These are phyloP conservation scores for Eremophila alpestris DNA, from an alignment of 2,797 vertebrate genomes.

Conservation along the genomic window DNA sequence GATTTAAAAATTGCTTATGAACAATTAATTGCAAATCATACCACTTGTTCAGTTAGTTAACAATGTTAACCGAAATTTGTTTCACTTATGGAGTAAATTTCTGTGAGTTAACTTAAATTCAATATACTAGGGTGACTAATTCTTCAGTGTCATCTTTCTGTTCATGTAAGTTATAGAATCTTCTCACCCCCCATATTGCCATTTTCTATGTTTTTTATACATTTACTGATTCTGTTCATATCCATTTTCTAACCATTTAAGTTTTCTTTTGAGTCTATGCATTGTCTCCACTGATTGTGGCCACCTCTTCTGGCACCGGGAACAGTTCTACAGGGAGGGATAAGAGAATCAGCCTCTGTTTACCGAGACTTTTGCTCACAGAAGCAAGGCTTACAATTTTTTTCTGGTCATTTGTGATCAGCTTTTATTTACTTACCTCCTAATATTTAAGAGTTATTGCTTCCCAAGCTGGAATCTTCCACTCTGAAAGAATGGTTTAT, in stretches of 20 bases:
- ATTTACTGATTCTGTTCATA: background rate
- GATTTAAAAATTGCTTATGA: background rate
- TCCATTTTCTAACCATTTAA: background rate
- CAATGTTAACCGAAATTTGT: background rate
- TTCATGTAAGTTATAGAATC: background rate
- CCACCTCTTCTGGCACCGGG: background rate
- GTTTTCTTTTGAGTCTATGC: background rate
- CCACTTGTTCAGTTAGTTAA: background rate
- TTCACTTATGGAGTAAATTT: background rate
- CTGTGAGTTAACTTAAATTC: background rate
- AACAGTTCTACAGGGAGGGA: background rate
- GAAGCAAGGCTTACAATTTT: background rate
- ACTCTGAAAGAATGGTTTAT: background rate
- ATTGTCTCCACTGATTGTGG: background rate
- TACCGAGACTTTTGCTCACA: background rate
- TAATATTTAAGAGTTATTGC: background rate
- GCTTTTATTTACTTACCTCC: background rate
- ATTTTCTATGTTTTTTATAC: background rate
- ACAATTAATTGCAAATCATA: background rate
- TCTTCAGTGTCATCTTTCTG: background rate
- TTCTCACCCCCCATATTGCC: background rate
- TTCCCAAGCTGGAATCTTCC: background rate
- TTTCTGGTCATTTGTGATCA: background rate
- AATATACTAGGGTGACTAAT: background rate
- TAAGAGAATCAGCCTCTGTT: background rate